These are phyloP conservation scores for Sapajus apella DNA, from an alignment of 2,113 vertebrate genomes.

Conservation along the genomic window DNA sequence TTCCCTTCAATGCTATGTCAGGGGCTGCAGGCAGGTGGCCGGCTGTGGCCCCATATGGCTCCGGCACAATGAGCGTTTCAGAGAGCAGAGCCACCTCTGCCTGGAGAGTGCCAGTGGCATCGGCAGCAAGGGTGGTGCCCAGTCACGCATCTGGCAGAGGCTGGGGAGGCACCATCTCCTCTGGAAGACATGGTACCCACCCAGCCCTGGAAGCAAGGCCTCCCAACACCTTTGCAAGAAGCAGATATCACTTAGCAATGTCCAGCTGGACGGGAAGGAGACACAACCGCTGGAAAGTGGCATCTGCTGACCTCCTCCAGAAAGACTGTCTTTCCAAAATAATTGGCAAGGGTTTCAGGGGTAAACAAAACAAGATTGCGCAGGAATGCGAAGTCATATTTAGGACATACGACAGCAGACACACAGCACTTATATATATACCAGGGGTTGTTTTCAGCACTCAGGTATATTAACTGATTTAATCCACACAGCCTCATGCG, in stretches of 20 bases:
- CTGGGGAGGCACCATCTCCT: neutral
- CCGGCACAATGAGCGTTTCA: neutral
- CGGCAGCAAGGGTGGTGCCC: neutral
- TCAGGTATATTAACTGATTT: rapidly evolving
- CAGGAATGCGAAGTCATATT: neutral
- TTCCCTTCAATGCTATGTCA: neutral
- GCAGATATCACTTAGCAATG: neutral
- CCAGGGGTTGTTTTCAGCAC: neutral
- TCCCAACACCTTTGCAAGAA: neutral
- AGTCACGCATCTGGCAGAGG: neutral
- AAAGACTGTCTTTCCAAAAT: neutral
- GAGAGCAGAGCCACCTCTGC: neutral
- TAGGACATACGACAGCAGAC: neutral
- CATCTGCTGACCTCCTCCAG: neutral
- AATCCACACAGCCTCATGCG: neutral
- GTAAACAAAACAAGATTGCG: neutral
- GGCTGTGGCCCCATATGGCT: neutral
- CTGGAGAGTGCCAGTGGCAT: too few species aligned
- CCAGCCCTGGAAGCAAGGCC: neutral
- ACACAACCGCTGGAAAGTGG: too few species aligned
- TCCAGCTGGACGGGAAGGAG: neutral
- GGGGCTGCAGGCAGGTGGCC: neutral
- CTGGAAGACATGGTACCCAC: neutral
- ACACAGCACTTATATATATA: neutral
- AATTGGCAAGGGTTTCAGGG: neutral